phyloP scores from a whole-genome alignment of 2,888 invertebrate genomes.

The Oligia strigilis region DNA sequence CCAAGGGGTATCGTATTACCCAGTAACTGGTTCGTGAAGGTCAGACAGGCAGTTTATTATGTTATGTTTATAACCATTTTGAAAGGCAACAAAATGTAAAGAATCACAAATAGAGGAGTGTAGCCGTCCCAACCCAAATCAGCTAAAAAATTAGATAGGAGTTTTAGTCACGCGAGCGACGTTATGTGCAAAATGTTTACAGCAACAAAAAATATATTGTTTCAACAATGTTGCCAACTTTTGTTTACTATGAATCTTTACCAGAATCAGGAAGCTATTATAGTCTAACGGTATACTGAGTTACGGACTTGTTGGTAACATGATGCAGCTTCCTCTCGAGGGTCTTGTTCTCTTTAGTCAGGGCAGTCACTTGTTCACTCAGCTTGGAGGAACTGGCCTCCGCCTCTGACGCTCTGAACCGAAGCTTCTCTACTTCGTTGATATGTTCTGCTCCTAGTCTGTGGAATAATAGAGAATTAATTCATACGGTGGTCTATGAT shows the following conservation, averaged over 20 bases:
- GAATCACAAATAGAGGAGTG: no score
- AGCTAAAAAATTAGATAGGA: no score
- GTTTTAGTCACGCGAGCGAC: no score
- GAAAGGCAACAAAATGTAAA: no score
- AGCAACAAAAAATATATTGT: neutral
- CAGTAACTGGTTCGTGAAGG: neutral
- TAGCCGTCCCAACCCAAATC: no score
- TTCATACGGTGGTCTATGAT: neutral
- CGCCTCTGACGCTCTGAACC: slow-evolving; percentile 87
- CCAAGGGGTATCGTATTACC: neutral
- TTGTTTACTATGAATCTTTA: neutral
- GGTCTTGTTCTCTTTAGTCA: slow-evolving; percentile 92
- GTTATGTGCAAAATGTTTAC: neutral
- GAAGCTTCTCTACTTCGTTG: slow-evolving; percentile 90
- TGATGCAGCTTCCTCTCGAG: slow-evolving; percentile 93
- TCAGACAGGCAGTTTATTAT: neutral
- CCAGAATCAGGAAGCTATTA: neutral
- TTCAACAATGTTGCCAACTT: neutral
- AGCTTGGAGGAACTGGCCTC: slow-evolving; percentile 85
- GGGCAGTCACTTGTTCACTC: slow-evolving; percentile 86
- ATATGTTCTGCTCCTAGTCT: slow-evolving; percentile 86
- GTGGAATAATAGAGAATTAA: slow-evolving; percentile 13
- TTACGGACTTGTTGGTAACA: slow-evolving; percentile 90
- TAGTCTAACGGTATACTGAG: neutral
- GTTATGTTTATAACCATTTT: no score